Base-by-base conservation (phyloP, 2,113 vertebrate genomes). In the Proterorhinus semilunaris region DNA sequence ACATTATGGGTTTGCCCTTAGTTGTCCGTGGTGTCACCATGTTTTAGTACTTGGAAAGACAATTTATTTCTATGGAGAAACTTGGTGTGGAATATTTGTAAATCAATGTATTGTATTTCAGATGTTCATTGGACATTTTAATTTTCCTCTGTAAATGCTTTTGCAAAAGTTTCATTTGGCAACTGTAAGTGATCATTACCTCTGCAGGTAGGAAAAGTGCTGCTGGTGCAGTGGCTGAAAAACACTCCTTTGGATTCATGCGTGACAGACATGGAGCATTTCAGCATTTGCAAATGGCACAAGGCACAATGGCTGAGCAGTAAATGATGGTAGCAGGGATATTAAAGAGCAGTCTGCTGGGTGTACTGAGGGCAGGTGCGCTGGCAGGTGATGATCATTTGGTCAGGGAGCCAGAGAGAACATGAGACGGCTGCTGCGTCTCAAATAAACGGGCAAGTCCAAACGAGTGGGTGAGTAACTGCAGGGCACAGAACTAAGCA, bases 341-440 rank as follows among this genome's bases (percentile, higher is more conserved):
- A 47, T 73, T 43, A 65, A 54, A 66, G 46, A 11, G n/a, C 45
- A 46, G 55, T 61, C 64, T 84, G 73, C 75, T 87, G 74, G 72
- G 55, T 65, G 68, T n/a, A 74, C 69, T 69, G 46, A 78, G 47
- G 43, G 43, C 75, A 77, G 78, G 74, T 84, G 68, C 72, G 75
- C 53, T 62, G 73, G 78, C 76, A 83, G 74, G 67, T 83, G 74
- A 67, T 64, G 76, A 67, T 50, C 61, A 66, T 46, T 65, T 58
- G 17, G 66, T 21, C 16, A 44, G 48, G 63, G 69, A 68, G 16
- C 10, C 36, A 10, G 68, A 9, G 42, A 68, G 54, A 77, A 64
- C 61, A 83, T 73, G 69, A 78, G 79, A 71, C 48, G 61, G 46
- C 36, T 48, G 1, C 49, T 80, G 68, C 8, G n/a, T 49, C 7